Evolutionary conservation across 2,888 invertebrate genomes (phyloP).

Genomic region (Spodoptera exigua): DNA sequence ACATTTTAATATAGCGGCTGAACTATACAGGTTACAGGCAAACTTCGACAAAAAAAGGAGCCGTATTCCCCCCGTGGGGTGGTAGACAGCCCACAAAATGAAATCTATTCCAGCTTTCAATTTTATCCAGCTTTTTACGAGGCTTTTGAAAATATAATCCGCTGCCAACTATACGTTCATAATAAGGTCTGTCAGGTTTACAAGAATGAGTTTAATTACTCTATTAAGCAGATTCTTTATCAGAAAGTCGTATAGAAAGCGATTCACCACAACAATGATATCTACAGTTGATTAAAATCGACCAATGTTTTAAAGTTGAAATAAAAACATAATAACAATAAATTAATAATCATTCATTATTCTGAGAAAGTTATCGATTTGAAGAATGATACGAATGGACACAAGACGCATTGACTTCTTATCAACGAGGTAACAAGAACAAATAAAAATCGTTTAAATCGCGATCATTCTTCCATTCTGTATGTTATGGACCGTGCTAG

Average conservation of each 20-base stretch:
- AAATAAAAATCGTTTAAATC: conserved; percentile 31
- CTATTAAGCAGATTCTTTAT: conserved; percentile 17
- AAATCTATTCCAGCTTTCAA: conserved; percentile 42
- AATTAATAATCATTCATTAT: conserved; percentile 26
- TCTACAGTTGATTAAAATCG: conserved; percentile 31
- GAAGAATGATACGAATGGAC: conserved; percentile 18
- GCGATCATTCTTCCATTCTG: conserved; percentile 1
- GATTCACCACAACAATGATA: conserved; percentile 15
- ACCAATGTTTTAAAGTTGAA: conserved; percentile 21
- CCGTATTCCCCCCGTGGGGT: conserved; percentile 25
- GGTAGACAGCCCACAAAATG: conserved; percentile 38
- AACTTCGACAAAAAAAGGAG: conserved; percentile 31
- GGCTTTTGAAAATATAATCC: conserved; percentile 25
- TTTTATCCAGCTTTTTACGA: conserved; percentile 30
- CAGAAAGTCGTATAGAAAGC: conserved; percentile 7
- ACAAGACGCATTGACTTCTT: conserved; percentile 22
- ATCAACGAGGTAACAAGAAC: conserved; percentile 26
- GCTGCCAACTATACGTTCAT: conserved; percentile 14
- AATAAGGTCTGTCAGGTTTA: not conserved
- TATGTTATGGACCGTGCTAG: conserved; percentile 64
- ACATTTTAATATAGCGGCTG: conserved; percentile 28
- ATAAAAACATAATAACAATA: conserved; percentile 23
- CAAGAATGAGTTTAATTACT: conserved; percentile 36
- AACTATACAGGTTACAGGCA: conserved; percentile 20
- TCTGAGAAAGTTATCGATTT: conserved; percentile 28